These are phyloP conservation scores for Lipotes vexillifer DNA, from an alignment of 2,113 vertebrate genomes.

Conservation along the genomic window DNA sequence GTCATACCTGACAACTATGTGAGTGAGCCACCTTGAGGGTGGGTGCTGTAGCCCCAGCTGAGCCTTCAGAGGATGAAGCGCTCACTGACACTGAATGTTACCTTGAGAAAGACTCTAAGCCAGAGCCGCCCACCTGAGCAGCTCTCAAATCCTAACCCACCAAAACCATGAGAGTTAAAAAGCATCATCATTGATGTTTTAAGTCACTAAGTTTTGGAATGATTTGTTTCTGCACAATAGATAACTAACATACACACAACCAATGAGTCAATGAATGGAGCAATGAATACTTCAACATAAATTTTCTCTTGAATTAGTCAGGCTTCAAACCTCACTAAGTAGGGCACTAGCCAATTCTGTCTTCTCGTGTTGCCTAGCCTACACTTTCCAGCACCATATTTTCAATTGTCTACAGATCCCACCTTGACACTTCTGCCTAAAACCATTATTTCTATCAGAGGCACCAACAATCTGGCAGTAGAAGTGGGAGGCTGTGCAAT, in stretches of 20 bases:
- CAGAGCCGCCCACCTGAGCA: neutral
- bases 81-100: neutral
- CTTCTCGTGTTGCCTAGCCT: neutral
- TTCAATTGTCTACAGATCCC: neutral
- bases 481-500: neutral
- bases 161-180: neutral
- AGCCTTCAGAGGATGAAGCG: neutral
- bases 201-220: neutral
- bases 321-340: neutral
- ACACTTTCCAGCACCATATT: neutral
- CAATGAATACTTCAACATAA: neutral
- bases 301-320: neutral
- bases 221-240: neutral
- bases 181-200: neutral
- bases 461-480: neutral
- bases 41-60: neutral
- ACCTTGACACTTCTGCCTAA: neutral
- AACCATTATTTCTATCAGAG: neutral
- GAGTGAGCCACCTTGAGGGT: no score
- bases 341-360: neutral
- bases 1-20: neutral
- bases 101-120: neutral
- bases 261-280: neutral
- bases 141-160: neutral
- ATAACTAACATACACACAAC: neutral